Conservation (phyloP, 2,888 invertebrate species). For the Sinohyriopsis cumingii region DNA sequence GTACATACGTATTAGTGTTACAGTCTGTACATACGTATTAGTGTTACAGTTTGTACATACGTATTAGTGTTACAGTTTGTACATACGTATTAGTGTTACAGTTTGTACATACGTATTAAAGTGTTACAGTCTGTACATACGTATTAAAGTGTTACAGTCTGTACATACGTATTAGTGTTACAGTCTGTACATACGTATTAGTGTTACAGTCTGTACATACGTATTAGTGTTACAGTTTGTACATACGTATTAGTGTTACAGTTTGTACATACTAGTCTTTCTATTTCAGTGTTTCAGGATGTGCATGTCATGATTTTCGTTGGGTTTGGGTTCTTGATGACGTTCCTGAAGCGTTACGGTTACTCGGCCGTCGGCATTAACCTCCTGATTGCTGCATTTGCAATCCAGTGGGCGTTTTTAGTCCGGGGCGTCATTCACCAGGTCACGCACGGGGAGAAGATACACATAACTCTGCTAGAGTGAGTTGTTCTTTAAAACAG, state of each 20-base stretch:
- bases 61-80: too few relatives aligned
- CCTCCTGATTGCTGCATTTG: constrained; percentile 85
- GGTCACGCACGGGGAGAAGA: constrained; percentile 27
- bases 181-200: too few relatives aligned
- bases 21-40: too few relatives aligned
- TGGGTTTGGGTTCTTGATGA: constrained; percentile 97
- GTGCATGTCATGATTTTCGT: constrained; percentile 97
- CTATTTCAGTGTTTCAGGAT: constrained; percentile 75
- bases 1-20: too few relatives aligned
- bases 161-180: too few relatives aligned
- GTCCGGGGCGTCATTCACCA: constrained; percentile 82
- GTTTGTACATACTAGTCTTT: neutral
- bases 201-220: too few relatives aligned
- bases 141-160: too few relatives aligned
- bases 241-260: neutral
- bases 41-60: too few relatives aligned
- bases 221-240: neutral
- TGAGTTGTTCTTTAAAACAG: constrained; percentile 15
- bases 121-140: too few relatives aligned
- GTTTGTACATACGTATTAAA: too few relatives aligned
- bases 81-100: neutral
- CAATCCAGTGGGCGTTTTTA: constrained; percentile 85
- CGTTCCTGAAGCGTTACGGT: constrained; percentile 91
- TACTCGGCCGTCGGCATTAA: constrained; percentile 92
- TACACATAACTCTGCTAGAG: constrained; percentile 31